Base-by-base conservation (phyloP, 2,888 invertebrate genomes). In the Acanthoscelides obtectus region DNA sequence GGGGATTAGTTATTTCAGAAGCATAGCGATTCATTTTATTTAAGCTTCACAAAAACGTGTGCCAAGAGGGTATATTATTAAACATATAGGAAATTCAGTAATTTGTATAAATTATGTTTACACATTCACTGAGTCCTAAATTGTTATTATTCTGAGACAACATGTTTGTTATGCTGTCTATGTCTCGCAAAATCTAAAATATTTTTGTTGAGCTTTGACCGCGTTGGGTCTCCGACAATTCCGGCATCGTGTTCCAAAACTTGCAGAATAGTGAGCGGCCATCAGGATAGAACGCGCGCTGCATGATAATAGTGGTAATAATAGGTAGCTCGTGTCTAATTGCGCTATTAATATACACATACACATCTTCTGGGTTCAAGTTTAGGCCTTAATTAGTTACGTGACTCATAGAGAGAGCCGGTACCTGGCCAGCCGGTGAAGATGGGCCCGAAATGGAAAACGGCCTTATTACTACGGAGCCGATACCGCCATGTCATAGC, bases 341-440 rank as follows among this genome's bases (percentile, higher is more conserved):
- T 80, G 80, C 76, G 74, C 77, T 76, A 78, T 80, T 79, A 80
- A 79, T 80, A 79, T 75, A 78, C 76, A 79, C 76, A 79, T 74
- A 75, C 76, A 71, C 45, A 45, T 45, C 45, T 45, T 45, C 45
- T 45, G 45, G 45, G 45, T 45, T 67, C 75, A 77, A 72, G 71
- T 75, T 74, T 70, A 77, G 75, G 74, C 75, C 75, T 81, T 81
- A 82, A 82, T 81, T 82, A 81, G 80, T 71, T 81, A 81, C 82
- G 81, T 81, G 82, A 81, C 79, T 80, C 80, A 79, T 79, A 78
- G 76, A 79, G 75, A 75, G 45, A 45, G 45, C 45, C 45, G 45
- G 45, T 45, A 45, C 45, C 12, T 17, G 45, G 45, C 45, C 45
- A 12, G 45, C 45, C 45, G 45, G 45, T 12, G 22, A 20, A 20